A percentile compares a stretch with the other conserved stretches of the same genome.
phyloP scores from a whole-genome alignment of 2,113 vertebrate species.

The Coptodon bakossiorum region DNA sequence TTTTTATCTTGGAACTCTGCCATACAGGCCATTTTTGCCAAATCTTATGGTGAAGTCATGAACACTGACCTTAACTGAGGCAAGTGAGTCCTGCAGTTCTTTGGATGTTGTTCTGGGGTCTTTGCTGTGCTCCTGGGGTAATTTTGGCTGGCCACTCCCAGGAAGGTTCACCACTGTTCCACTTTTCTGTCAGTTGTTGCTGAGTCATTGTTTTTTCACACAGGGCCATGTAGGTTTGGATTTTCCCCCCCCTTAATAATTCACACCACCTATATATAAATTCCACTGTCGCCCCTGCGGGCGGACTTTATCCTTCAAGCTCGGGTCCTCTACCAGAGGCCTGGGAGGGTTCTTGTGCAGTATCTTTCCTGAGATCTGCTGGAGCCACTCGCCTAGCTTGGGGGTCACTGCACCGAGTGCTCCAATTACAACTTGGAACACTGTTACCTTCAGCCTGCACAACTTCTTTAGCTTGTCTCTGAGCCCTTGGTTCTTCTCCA shows the following conservation, averaged over 20 bases:
- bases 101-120: not conserved
- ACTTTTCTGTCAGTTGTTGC: not conserved
- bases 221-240: not conserved
- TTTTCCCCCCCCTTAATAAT: not conserved
- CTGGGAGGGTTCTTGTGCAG: not conserved
- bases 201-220: not conserved
- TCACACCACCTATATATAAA: not conserved
- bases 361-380: not conserved
- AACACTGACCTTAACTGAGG: not conserved
- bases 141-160: not conserved
- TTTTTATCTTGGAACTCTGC: not conserved
- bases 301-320: not conserved
- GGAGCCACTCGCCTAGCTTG: not conserved
- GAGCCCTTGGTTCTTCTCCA: not conserved
- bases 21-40: not conserved
- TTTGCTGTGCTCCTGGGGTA: not conserved
- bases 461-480: not conserved
- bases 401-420: not conserved
- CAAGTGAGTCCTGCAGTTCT: not conserved
- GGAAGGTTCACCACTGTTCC: not conserved
- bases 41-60: not conserved
- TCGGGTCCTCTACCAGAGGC: not conserved
- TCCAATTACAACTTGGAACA: not conserved
- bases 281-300: not conserved
- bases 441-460: not conserved